Evolutionary conservation across 2,113 vertebrate genomes (phyloP).

Genomic region (Dipodomys ordii): DNA sequence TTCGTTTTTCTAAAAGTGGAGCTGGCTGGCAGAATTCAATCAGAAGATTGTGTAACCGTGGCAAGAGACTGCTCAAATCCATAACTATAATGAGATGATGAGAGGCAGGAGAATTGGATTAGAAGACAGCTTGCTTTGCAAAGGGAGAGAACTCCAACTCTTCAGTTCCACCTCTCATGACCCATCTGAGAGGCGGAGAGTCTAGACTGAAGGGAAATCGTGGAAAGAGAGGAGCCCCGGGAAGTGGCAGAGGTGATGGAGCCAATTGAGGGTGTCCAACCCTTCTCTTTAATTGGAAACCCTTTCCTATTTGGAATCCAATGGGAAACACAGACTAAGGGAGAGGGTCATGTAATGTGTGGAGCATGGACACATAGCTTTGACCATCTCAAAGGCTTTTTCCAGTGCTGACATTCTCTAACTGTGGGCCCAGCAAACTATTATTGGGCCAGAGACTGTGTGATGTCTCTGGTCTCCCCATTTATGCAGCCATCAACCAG

Average conservation of each 20-base stretch:
- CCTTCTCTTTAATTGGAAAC: too few relatives aligned
- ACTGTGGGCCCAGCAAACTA: neutral
- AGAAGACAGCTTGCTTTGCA: constrained; percentile 34
- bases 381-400: neutral
- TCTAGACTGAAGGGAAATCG: neutral
- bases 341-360: neutral
- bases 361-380: neutral
- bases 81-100: constrained; percentile 44
- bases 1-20: constrained; percentile 36
- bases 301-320: neutral
- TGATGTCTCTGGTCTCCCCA: neutral
- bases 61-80: constrained; percentile 63
- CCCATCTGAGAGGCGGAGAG: neutral
- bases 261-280: too few relatives aligned
- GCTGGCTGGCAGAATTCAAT: constrained; percentile 69
- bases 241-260: too few relatives aligned
- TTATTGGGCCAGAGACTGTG: neutral
- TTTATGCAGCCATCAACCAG: neutral
- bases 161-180: neutral
- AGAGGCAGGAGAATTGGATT: constrained; percentile 42
- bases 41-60: constrained; percentile 52
- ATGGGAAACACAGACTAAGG: too few relatives aligned
- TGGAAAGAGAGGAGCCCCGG: too few relatives aligned
- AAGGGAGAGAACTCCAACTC: neutral
- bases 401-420: neutral